A percentile compares a stretch with the other conserved stretches of the same genome.
Conservation (phyloP, 2,888 invertebrate species). For the Priocnemis perturbator region DNA sequence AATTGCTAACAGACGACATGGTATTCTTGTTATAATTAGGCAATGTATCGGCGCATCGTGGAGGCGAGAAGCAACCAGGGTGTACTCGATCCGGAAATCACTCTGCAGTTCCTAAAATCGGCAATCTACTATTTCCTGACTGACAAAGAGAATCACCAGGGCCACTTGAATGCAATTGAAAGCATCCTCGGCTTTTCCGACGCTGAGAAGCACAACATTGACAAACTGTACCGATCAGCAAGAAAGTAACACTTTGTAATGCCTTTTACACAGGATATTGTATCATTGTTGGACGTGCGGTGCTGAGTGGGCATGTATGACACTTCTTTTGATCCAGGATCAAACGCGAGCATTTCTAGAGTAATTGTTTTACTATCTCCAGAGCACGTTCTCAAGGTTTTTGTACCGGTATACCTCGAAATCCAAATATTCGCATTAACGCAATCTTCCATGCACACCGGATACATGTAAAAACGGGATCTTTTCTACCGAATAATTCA, state of each 20-base stretch:
- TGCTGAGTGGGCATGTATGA: slow-evolving; percentile 5
- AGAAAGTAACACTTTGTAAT: slow-evolving; percentile 63
- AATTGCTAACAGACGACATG: too few relatives aligned
- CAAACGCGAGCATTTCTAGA: not conserved
- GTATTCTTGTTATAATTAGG: slow-evolving; percentile 76
- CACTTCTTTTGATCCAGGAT: slow-evolving; percentile 1
- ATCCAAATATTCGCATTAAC: too few relatives aligned
- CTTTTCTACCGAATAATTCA: too few relatives aligned
- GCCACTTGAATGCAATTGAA: slow-evolving; percentile 92
- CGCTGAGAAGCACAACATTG: slow-evolving; percentile 87
- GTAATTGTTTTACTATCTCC: not conserved
- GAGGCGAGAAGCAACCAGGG: slow-evolving; percentile 85
- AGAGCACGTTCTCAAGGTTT: not conserved
- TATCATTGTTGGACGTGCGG: slow-evolving; percentile 22
- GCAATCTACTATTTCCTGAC: slow-evolving; percentile 95
- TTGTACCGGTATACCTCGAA: not conserved
- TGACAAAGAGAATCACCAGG: slow-evolving; percentile 91
- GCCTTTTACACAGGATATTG: slow-evolving; percentile 30
- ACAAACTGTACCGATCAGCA: slow-evolving; percentile 75
- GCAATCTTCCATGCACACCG: too few relatives aligned
- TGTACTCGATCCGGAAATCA: slow-evolving; percentile 92
- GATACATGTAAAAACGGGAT: too few relatives aligned
- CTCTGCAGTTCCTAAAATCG: slow-evolving; percentile 93
- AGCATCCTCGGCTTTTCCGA: slow-evolving; percentile 93
- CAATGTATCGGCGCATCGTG: slow-evolving; percentile 89